phyloP scores from a whole-genome alignment of 2,113 vertebrate species.

The Myotis yumanensis region DNA sequence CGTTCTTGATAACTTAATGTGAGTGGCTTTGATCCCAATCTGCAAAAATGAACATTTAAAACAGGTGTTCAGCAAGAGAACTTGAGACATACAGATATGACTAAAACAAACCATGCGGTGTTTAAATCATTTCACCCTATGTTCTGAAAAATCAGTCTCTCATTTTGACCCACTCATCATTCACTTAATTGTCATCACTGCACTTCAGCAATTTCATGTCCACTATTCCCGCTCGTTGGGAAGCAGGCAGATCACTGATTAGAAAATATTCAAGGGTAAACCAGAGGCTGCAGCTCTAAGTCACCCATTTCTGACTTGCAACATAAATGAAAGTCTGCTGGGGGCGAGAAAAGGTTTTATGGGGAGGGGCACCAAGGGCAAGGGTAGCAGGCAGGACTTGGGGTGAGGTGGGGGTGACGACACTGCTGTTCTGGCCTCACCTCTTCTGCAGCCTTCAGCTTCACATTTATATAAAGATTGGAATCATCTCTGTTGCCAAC shows the following conservation, averaged over 20 bases:
- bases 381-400: background rate
- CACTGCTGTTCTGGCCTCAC: slow-evolving; percentile 78
- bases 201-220: background rate
- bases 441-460: slow-evolving; percentile 97
- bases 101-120: background rate
- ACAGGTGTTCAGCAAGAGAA: background rate
- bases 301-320: background rate
- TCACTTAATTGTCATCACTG: background rate
- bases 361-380: background rate
- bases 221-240: background rate
- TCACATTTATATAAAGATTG: slow-evolving; percentile 98
- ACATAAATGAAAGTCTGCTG: background rate
- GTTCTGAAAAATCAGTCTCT: background rate
- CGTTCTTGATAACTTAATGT: slow-evolving; percentile 92
- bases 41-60: slow-evolving; percentile 78
- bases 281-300: background rate
- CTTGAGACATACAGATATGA: background rate
- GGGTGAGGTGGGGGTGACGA: background rate
- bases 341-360: background rate
- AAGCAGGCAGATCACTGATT: background rate
- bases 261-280: background rate
- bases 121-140: background rate
- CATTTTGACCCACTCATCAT: background rate
- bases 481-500: slow-evolving; percentile 97
- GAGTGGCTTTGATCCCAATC: slow-evolving; percentile 96